Conservation (phyloP, 2,113 vertebrate genomes). For the Panthera tigris region DNA sequence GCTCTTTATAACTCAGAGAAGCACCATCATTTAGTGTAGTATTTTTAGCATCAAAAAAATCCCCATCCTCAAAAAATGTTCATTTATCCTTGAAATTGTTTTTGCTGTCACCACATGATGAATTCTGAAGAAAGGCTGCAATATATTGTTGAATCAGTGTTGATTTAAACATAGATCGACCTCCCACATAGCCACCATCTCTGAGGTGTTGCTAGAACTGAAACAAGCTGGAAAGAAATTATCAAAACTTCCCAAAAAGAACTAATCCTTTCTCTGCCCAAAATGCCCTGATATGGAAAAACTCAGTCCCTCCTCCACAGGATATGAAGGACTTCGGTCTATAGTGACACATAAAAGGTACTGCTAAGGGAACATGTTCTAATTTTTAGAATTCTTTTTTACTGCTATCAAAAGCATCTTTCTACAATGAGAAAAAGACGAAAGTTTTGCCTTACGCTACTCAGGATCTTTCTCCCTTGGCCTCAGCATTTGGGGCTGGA, state of each 20-base stretch:
- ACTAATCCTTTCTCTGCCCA: neutral
- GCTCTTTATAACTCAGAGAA: neutral
- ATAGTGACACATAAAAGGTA: neutral
- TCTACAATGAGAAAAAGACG: neutral
- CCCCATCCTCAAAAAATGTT: neutral
- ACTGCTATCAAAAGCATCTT: neutral
- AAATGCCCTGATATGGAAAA: neutral
- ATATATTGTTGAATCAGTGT: neutral
- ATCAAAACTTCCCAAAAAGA: neutral
- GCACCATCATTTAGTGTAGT: neutral
- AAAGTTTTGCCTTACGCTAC: neutral
- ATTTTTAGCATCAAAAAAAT: neutral
- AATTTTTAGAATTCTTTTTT: slow-evolving; percentile 20
- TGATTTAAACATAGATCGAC: slow-evolving; percentile 25
- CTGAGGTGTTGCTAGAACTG: neutral
- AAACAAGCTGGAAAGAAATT: neutral
- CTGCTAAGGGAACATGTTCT: neutral
- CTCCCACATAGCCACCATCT: slow-evolving; percentile 7
- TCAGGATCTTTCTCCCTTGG: slow-evolving; percentile 16
- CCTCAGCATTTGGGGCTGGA: slow-evolving; percentile 35
- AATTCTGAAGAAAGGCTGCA: slow-evolving; percentile 9
- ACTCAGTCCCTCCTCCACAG: neutral
- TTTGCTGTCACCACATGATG: neutral
- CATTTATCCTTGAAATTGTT: slow-evolving; percentile 24
- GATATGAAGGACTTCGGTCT: neutral